Percentiles rank a stretch among this genome's conserved stretches.
phyloP scores from a whole-genome alignment of 2,113 vertebrate genomes.

The Zosterops hypoxanthus region DNA sequence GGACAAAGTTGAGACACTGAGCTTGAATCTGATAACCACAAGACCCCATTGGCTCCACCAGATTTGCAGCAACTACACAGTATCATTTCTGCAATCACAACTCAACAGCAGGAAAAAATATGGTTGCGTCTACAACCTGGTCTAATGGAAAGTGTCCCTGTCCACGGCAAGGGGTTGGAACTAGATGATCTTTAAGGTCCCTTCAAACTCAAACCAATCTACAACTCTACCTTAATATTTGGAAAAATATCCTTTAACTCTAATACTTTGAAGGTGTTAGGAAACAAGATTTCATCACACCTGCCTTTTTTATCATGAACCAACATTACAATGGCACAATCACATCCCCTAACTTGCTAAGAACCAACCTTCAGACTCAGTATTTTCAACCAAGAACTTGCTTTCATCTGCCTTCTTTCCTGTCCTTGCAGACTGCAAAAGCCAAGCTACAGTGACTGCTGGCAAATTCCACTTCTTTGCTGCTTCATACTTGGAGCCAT shows the following conservation, averaged over 20 bases:
- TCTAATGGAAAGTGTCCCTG: background rate
- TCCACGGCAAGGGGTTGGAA: background rate
- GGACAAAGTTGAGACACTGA: background rate
- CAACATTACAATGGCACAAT: background rate
- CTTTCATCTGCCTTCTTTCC: constrained; percentile 84
- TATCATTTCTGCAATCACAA: background rate
- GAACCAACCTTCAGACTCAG: constrained; percentile 78
- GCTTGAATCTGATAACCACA: background rate
- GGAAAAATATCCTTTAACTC: background rate
- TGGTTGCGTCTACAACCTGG: background rate
- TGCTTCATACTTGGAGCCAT: constrained; percentile 94
- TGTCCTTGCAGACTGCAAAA: constrained; percentile 84
- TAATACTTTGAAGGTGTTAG: background rate
- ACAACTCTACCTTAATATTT: background rate
- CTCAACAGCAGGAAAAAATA: background rate
- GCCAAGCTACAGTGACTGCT: constrained; percentile 87
- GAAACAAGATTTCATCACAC: background rate
- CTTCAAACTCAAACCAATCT: background rate
- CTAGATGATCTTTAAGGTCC: background rate
- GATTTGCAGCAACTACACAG: background rate
- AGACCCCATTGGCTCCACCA: background rate
- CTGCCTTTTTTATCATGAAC: rapidly evolving
- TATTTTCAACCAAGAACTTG: constrained; percentile 83
- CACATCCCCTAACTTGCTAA: background rate
- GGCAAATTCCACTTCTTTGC: constrained; percentile 94